These are phyloP conservation scores for Prenolepis imparis DNA, from an alignment of 2,888 invertebrate species.

Conservation along the genomic window DNA sequence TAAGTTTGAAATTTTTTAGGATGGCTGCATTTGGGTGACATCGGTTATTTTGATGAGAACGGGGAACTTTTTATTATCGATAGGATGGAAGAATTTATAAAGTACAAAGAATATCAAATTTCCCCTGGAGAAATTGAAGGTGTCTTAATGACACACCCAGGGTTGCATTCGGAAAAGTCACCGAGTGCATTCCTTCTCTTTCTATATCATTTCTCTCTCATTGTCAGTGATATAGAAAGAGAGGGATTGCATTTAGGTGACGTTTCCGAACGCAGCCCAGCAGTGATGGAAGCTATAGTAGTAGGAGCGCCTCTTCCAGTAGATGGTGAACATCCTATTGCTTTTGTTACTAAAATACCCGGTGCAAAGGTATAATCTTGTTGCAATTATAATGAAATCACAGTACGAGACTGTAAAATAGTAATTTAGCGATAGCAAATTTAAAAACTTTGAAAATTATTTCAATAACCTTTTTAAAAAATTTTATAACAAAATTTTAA, in stretches of 20 bases:
- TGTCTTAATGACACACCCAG: slow-evolving; percentile 75
- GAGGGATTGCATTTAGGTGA: too few relatives aligned
- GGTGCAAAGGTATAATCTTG: slow-evolving; percentile 67
- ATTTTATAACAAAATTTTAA: too few relatives aligned
- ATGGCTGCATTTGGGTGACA: slow-evolving; percentile 84
- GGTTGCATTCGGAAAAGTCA: too few relatives aligned
- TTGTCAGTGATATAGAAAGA: too few relatives aligned
- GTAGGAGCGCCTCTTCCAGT: slow-evolving; percentile 76
- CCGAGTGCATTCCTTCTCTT: too few relatives aligned
- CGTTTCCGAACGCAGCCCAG: too few relatives aligned
- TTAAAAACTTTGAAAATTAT: background rate
- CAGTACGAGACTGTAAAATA: too few relatives aligned
- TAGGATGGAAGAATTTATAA: slow-evolving; percentile 82
- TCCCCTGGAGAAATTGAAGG: slow-evolving; percentile 81
- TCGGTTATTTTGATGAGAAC: slow-evolving; percentile 79
- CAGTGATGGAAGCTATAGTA: slow-evolving; percentile 80
- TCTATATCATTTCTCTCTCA: too few relatives aligned
- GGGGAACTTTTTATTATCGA: slow-evolving; percentile 81
- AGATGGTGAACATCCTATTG: slow-evolving; percentile 81
- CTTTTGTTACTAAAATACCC: slow-evolving; percentile 75
- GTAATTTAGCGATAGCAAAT: background rate
- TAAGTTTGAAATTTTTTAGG: slow-evolving; percentile 64
- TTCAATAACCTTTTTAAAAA: too few relatives aligned
- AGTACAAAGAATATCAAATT: slow-evolving; percentile 80
- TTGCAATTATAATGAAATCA: background rate